These are phyloP conservation scores for Bombyx mori DNA, from an alignment of 1,140 invertebrate species.

Conservation along the genomic window ASM3026992v2 NC_085127.1:10855501-10856000, in stretches of 20 bases:
- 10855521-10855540: too few species aligned
- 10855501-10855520: too few species aligned
- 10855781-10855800: slow-evolving; percentile 28
- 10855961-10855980: neutral
- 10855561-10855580: too few species aligned
- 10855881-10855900: too few species aligned
- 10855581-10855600: too few species aligned
- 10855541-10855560: too few species aligned
- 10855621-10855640: too few species aligned
- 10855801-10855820: slow-evolving; percentile 23
- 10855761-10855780: slow-evolving; percentile 50
- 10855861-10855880: too few species aligned
- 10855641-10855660: neutral
- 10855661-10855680: slow-evolving; percentile 44
- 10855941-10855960: neutral
- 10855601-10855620: too few species aligned
- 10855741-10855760: slow-evolving; percentile 25
- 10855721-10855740: slow-evolving; percentile 58
- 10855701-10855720: slow-evolving; percentile 53
- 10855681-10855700: slow-evolving; percentile 45
- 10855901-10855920: too few species aligned
- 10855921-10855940: too few species aligned
- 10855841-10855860: slow-evolving; percentile 6
- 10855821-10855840: slow-evolving; percentile 41
- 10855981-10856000: too few species aligned